These are phyloP conservation scores for Myopa tessellatipennis DNA, from an alignment of 2,888 invertebrate genomes.

Conservation along the genomic window DNA sequence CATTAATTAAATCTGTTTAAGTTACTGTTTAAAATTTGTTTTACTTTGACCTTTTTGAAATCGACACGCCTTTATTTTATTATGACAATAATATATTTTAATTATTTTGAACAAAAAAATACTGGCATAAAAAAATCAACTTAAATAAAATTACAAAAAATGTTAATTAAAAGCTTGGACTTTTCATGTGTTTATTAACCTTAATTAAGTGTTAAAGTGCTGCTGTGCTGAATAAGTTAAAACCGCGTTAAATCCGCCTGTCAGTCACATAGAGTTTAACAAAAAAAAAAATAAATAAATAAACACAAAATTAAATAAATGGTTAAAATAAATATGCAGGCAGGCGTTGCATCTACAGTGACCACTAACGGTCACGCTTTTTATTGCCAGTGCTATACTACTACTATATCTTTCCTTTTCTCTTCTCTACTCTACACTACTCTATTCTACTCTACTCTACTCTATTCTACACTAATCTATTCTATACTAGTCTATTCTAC, in stretches of 20 bases:
- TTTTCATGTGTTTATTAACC: conserved; percentile 1
- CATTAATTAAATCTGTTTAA: too few relatives aligned
- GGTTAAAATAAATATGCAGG: conserved; percentile 5
- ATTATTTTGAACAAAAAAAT: too few relatives aligned
- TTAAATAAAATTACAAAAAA: conserved; percentile 7
- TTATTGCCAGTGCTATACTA: too few relatives aligned
- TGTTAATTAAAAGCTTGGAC: conserved; percentile 25
- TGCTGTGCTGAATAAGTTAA: conserved; percentile 19
- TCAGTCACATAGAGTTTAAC: conserved; percentile 9
- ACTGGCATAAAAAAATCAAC: background rate
- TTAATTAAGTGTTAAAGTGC: conserved; percentile 32
- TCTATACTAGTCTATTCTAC: too few relatives aligned
- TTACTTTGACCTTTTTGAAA: too few relatives aligned
- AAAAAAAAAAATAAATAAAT: background rate
- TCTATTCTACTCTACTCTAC: background rate
- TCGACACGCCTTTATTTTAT: too few relatives aligned
- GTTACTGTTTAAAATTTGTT: too few relatives aligned
- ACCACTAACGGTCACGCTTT: background rate
- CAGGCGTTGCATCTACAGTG: background rate
- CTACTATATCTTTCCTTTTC: too few relatives aligned
- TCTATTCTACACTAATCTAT: too few relatives aligned
- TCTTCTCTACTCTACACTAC: background rate
- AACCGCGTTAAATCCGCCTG: conserved; percentile 29
- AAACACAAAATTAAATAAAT: conserved; percentile 4
- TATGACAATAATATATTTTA: too few relatives aligned